Conservation (phyloP, 2,888 invertebrate species). For the Hydrotaea cyrtoneurina region DNA sequence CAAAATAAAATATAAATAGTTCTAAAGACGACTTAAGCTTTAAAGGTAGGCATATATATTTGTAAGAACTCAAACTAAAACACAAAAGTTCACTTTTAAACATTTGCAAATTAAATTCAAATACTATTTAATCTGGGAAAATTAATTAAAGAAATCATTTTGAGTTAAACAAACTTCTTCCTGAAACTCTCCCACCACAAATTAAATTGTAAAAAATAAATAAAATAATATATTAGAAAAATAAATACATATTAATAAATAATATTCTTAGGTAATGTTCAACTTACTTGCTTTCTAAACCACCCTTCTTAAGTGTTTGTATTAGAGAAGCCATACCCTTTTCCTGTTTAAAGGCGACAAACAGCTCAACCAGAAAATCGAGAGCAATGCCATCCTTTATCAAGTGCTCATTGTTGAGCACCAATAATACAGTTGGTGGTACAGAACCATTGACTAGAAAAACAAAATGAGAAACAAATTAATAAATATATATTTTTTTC, state of each 20-base stretch:
- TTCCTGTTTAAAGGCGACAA: constrained; percentile 94
- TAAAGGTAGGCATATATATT: too few relatives aligned
- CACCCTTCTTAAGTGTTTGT: constrained; percentile 92
- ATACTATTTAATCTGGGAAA: constrained; percentile 74
- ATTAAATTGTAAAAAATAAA: neutral
- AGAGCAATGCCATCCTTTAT: constrained; percentile 96
- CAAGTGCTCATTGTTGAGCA: constrained; percentile 95
- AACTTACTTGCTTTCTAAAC: constrained; percentile 86
- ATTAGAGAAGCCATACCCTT: constrained; percentile 92
- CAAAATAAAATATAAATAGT: too few relatives aligned
- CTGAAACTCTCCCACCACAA: constrained; percentile 72
- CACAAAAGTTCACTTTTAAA: constrained; percentile 73
- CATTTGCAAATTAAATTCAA: constrained; percentile 74
- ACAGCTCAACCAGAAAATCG: constrained; percentile 96
- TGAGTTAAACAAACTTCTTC: constrained; percentile 70
- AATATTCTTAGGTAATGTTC: too few relatives aligned
- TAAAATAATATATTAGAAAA: constrained; percentile 12
- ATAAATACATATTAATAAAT: neutral
- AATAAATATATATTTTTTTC: neutral
- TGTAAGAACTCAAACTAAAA: constrained; percentile 74
- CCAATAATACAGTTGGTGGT: constrained; percentile 92
- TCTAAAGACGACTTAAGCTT: too few relatives aligned
- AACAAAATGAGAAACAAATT: constrained; percentile 25
- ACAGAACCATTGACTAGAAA: constrained; percentile 90
- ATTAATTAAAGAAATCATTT: constrained; percentile 78